Conservation (phyloP, 2,888 invertebrate species). For the Melieria omissa region DNA sequence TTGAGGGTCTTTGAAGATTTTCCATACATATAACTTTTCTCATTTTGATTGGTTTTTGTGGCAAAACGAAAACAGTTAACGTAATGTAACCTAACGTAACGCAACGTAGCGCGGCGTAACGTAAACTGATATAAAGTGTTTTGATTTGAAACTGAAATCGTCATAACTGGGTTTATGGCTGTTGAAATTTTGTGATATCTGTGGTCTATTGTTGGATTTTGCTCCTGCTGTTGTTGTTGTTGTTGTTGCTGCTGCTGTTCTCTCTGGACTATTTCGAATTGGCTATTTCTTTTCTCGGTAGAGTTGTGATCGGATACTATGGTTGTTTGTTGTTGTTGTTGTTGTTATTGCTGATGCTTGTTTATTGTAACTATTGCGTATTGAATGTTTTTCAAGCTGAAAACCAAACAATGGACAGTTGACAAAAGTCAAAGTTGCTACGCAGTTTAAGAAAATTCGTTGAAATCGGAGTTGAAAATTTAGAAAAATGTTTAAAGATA, state of each 20-base stretch:
- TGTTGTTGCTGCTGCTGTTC: conserved; percentile 47
- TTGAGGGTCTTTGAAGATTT: conserved; percentile 50
- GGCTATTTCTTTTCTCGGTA: conserved; percentile 10
- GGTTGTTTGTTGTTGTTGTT: too few relatives aligned
- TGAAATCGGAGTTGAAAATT: too few relatives aligned
- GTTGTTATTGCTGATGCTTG: too few relatives aligned
- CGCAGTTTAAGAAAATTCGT: too few relatives aligned
- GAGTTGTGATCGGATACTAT: too few relatives aligned
- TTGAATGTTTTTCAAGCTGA: conserved; percentile 46
- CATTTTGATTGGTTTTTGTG: conserved; percentile 18
- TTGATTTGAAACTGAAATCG: too few relatives aligned
- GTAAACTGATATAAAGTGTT: too few relatives aligned
- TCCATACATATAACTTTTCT: conserved; percentile 41
- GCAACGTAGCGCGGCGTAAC: not conserved
- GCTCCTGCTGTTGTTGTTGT: conserved; percentile 50
- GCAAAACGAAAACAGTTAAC: conserved; percentile 23
- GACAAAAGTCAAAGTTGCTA: too few relatives aligned
- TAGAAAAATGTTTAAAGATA: too few relatives aligned
- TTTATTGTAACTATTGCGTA: conserved; percentile 15
- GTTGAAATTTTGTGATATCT: conserved; percentile 41
- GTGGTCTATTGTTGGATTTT: conserved; percentile 35
- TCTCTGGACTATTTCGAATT: conserved; percentile 46
- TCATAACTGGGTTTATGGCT: not conserved
- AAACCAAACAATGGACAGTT: not conserved
- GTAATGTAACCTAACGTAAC: conserved; percentile 20